phyloP scores from a whole-genome alignment of 2,797 vertebrate species.

The Hapalemur alaotrensis region DNA sequence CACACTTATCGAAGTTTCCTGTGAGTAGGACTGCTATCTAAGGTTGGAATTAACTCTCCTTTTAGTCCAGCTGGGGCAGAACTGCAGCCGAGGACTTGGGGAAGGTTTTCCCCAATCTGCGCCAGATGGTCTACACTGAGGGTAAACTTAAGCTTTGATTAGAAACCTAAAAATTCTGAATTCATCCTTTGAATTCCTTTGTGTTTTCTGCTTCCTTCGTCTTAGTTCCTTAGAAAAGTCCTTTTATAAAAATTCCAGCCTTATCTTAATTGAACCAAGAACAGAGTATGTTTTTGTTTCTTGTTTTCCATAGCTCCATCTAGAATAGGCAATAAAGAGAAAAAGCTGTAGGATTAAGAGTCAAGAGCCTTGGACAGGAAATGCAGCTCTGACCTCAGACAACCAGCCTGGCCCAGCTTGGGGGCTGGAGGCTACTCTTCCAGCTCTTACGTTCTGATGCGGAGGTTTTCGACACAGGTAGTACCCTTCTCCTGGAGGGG shows the following conservation, averaged over 20 bases:
- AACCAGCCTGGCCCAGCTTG: not conserved
- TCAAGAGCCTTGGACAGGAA: not conserved
- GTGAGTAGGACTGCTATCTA: not conserved
- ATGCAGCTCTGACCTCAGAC: not conserved
- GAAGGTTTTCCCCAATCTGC: not conserved
- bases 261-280: constrained; percentile 45
- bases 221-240: not conserved
- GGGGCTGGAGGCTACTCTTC: not conserved
- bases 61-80: not conserved
- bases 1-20: not conserved
- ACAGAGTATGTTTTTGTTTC: constrained; percentile 47
- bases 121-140: not conserved
- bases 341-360: not conserved
- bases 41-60: not conserved
- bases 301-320: constrained; percentile 1
- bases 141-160: not conserved
- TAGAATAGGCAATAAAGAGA: not conserved
- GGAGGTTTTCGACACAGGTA: not conserved
- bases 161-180: constrained; percentile 31
- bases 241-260: not conserved
- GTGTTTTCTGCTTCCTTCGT: constrained; percentile 5
- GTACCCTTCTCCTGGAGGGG: not conserved
- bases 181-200: not conserved
- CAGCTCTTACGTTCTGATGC: rapidly evolving
- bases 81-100: not conserved